Evolutionary conservation across 2,888 invertebrate genomes (phyloP).

Genomic region (Patella pellucida): DNA sequence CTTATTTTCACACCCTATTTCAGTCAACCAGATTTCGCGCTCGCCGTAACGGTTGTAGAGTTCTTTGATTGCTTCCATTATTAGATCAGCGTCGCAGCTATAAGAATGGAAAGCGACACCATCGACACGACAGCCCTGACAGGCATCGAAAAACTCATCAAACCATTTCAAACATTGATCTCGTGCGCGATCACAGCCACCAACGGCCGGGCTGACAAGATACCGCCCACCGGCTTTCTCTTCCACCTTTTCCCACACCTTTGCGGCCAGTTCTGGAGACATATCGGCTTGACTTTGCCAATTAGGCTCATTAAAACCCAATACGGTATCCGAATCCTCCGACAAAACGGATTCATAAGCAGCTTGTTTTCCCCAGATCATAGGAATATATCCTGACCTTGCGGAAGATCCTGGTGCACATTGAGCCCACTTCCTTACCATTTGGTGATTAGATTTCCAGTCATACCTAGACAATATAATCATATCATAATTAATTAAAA

Average conservation of each 20-base stretch:
- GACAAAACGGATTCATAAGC: too few species aligned
- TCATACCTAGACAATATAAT: too few species aligned
- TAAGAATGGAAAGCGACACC: conserved; percentile 47
- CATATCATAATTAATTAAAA: too few species aligned
- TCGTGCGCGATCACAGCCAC: conserved; percentile 22
- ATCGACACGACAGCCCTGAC: conserved; percentile 43
- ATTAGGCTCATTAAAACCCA: conserved; percentile 52
- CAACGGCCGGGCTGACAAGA: conserved; percentile 48
- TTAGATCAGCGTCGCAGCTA: conserved; percentile 36
- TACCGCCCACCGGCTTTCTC: conserved; percentile 26
- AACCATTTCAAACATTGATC: conserved; percentile 40
- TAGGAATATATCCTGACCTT: too few species aligned
- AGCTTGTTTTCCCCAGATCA: too few species aligned
- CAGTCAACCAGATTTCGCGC: conserved; percentile 43
- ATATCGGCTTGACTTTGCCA: conserved; percentile 41
- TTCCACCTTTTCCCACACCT: conserved; percentile 40
- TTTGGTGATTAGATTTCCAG: too few species aligned
- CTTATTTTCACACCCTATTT: conserved; percentile 40
- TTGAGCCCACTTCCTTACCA: too few species aligned
- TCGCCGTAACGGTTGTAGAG: conserved; percentile 36
- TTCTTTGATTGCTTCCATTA: conserved; percentile 32
- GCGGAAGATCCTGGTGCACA: too few species aligned
- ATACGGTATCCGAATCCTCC: conserved; percentile 32
- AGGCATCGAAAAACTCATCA: conserved; percentile 42
- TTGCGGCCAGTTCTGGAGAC: conserved; percentile 39